Conservation (phyloP, 2,113 vertebrate genomes). For the Manacus vitellinus region DNA sequence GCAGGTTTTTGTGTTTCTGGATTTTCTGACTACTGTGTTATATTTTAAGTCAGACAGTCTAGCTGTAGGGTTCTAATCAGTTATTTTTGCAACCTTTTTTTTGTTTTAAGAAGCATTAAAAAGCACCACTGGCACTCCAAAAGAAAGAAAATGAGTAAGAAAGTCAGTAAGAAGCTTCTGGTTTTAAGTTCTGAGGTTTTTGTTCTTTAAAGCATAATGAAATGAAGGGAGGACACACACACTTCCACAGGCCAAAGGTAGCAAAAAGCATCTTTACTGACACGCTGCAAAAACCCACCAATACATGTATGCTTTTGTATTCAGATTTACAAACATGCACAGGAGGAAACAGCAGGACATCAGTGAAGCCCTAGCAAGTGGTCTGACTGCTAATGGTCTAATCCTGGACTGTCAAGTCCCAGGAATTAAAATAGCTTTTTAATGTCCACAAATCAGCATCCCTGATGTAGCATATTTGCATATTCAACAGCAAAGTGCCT, state of each 20-base stretch:
- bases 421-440: neutral
- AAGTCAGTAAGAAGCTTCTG: neutral
- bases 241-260: neutral
- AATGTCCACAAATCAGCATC: neutral
- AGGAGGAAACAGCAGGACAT: neutral
- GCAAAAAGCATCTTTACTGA: neutral
- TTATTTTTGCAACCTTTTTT: neutral
- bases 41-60: neutral
- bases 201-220: neutral
- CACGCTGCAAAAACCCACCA: neutral
- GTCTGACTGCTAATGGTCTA: neutral
- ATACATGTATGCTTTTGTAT: neutral
- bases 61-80: neutral
- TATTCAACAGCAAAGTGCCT: constrained; percentile 21
- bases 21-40: neutral
- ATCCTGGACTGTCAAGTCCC: neutral
- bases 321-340: neutral
- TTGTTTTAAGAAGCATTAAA: neutral
- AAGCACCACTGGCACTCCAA: neutral
- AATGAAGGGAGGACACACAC: neutral
- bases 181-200: neutral
- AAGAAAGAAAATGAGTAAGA: neutral
- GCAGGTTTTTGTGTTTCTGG: neutral
- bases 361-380: neutral
- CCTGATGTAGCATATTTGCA: neutral